These are phyloP conservation scores for Iguana delicatissima DNA, from an alignment of 2,797 vertebrate genomes.

Conservation along the genomic window DNA sequence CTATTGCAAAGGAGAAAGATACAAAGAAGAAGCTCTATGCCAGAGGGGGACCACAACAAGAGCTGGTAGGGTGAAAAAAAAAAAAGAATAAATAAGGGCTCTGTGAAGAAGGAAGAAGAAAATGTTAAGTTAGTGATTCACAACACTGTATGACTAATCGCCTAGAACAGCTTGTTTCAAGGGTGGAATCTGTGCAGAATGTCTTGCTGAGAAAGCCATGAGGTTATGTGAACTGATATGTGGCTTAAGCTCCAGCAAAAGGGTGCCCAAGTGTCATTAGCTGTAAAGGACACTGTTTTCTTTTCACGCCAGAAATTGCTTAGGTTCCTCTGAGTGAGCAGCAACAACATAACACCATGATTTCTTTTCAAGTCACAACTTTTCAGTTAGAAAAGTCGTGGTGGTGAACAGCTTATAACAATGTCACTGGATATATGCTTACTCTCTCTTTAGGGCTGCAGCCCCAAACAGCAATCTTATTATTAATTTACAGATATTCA, in stretches of 20 bases:
- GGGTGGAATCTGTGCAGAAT: not conserved
- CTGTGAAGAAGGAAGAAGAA: slow-evolving; percentile 64
- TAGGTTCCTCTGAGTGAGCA: not conserved
- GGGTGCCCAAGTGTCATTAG: not conserved
- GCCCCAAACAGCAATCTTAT: not conserved
- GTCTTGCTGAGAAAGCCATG: not conserved
- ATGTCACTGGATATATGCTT: not conserved
- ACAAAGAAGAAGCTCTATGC: not conserved
- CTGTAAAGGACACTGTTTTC: not conserved
- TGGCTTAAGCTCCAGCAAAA: not conserved
- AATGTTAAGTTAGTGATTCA: slow-evolving; percentile 66
- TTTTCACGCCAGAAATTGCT: not conserved
- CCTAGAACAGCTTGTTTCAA: slow-evolving; percentile 34
- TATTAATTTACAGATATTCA: no score
- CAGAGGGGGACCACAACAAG: not conserved
- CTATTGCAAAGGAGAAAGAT: slow-evolving; percentile 18
- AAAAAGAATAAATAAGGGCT: not conserved
- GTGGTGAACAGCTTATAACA: not conserved
- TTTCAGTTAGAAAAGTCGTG: not conserved
- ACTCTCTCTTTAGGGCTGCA: not conserved
- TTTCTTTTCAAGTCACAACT: not conserved
- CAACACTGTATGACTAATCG: slow-evolving; percentile 57
- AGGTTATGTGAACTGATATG: not conserved
- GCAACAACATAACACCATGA: not conserved
- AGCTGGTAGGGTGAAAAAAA: not conserved